Base-by-base conservation (phyloP, 1,140 invertebrate species). In the Adelges cooleyi region DNA sequence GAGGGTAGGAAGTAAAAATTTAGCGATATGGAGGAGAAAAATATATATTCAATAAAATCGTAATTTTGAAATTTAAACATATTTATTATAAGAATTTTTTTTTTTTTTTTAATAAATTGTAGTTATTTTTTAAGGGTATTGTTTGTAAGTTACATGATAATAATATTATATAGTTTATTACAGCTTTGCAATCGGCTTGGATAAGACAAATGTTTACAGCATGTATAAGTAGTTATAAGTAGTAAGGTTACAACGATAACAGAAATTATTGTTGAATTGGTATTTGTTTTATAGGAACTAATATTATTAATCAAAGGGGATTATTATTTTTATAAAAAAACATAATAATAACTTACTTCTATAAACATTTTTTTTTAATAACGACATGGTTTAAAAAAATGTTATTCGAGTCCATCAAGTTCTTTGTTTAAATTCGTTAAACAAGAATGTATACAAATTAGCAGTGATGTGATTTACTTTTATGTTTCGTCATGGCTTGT, bases 201-300 rank as follows among this genome's bases (percentile, higher is more conserved):
- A 10, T 22, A 36, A 56, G n/a, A 59, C n/a, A 27, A 27, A 59
- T 59, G 40, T 59, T 44, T n/a, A n/a, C n/a, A 27, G n/a, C n/a
- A 27, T 11, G 17, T 11, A 25, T 13, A 11, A 3, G 6, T 59
- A 27, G 5, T 42, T n/a, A 22, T 56, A 25, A 59, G 40, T 17
- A 53, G 3, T 38, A 53, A 53, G n/a, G 5, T 42, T 44, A 25
- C 13, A 42, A 56, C 25, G 13, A n/a, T 42, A 42, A 59, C 44
- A 2, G 15, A 42, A 44, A 44, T 27, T 25, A 54, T 54, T 40
- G 20, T 59, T 44, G 38, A 25, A 44, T 40, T 42, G n/a, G 4
- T 59, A 42, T 42, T 59, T 56, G 23, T n/a, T 27, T 17, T 15
- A 44, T 59, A 59, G 53, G 53, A 59, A 59, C 53, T 53, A 38